Base-by-base conservation (phyloP, 2,113 vertebrate genomes). In the Motacilla alba region DNA sequence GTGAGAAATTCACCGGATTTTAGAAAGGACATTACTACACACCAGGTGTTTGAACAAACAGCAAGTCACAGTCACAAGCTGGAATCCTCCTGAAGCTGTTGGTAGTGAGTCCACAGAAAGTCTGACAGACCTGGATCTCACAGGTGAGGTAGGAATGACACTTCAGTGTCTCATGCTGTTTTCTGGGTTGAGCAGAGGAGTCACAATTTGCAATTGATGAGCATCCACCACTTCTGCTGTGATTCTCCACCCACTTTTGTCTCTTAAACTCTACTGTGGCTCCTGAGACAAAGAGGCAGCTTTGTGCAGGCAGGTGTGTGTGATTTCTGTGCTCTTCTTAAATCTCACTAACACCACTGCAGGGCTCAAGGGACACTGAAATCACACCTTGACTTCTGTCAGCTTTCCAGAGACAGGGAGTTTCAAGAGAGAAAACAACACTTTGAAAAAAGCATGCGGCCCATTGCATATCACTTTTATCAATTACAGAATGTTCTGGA, bases 11-110 rank as follows among this genome's bases (percentile, higher is more conserved):
- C 39, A 56, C 30, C n/a, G 17, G 11, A 46, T 58, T 85, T 85
- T 46, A 62, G 59, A 70, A 49, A 75, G 44, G 28, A 80, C 22
- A 18, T 7, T 26, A 31, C 44, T 69, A 24, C 22, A 30, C 15
- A 4, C 11, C 0, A 0, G 8, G 19, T 43, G 46, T 41, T 73
- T 39, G 55, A 60, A 63, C 41, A 69, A 49, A 53, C 1, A 9
- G 26, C 23, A 79, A 73, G 24, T 13, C 75, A 35, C 39, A 41
- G 82, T 9, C 87, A 76, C 37, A 33, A 22, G 17, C 43, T 46
- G 44, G 33, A 78, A 56, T 47, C 13, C 30, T 49, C 52, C 43
- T 64, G 30, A 43, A 53, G 26, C 5, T 66, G 10, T 10, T 28
- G 20, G 33, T 27, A 4, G 3, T 27, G 67, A 79, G 23, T 58